Evolutionary conservation across 2,888 invertebrate genomes (phyloP).

Genomic region (Sphecodes monilicornis): DNA sequence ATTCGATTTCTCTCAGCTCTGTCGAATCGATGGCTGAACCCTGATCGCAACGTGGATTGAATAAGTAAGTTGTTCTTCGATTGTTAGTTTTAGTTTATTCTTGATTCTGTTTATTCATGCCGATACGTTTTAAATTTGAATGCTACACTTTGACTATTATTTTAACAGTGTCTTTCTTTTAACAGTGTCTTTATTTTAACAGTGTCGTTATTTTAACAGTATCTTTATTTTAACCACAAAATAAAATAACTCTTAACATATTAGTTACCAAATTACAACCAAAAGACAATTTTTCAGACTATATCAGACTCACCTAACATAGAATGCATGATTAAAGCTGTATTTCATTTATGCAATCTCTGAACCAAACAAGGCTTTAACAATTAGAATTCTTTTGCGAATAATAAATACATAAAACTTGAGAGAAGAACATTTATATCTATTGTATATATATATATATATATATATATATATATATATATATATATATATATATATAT

Average conservation of each 20-base stretch:
- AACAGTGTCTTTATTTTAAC: neutral
- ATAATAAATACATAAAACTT: neutral
- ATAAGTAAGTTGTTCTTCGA: neutral
- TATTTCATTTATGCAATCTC: neutral
- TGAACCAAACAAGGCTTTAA: too few species aligned
- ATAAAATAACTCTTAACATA: neutral
- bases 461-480: too few species aligned
- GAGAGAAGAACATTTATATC: neutral
- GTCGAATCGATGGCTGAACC: neutral
- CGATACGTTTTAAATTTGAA: neutral
- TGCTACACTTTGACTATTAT: neutral
- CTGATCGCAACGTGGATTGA: neutral
- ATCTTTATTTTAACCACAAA: too few species aligned
- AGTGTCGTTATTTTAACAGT: neutral
- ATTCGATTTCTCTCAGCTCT: neutral
- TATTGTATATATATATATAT: too few species aligned
- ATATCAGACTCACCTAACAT: neutral
- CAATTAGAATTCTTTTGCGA: neutral
- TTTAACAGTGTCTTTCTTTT: neutral
- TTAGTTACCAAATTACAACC: neutral
- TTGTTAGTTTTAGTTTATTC: neutral
- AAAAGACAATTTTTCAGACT: neutral
- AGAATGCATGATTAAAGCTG: neutral
- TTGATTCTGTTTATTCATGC: too few species aligned
- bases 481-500: too few species aligned